phyloP scores from a whole-genome alignment of 2,113 vertebrate species.

The Mugil cephalus region DNA sequence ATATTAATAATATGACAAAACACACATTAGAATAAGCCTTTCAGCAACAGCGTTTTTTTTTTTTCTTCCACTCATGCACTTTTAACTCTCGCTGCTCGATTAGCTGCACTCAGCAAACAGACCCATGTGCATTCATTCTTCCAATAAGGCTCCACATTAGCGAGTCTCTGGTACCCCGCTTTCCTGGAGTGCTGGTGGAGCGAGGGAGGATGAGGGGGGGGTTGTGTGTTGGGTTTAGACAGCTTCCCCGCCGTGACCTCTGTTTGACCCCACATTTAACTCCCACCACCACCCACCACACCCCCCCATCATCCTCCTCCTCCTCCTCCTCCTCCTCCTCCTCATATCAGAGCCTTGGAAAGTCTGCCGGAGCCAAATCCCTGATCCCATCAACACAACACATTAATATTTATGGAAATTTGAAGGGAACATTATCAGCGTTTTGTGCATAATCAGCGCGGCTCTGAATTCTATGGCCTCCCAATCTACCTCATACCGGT shows the following conservation, averaged over 20 bases:
- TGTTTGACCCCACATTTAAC: slow-evolving; percentile 74
- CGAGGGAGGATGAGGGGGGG: neutral
- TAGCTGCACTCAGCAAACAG: slow-evolving; percentile 52
- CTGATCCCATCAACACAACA: slow-evolving; percentile 59
- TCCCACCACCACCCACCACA: no score
- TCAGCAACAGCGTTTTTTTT: neutral
- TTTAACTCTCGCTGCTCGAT: slow-evolving; percentile 48
- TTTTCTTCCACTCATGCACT: neutral
- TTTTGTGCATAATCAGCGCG: slow-evolving; percentile 42
- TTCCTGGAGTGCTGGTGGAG: slow-evolving; percentile 54
- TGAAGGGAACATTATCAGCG: slow-evolving; percentile 50
- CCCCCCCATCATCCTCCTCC: no score
- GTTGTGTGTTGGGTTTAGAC: slow-evolving; percentile 41
- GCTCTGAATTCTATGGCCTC: slow-evolving; percentile 1
- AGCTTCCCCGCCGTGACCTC: slow-evolving; percentile 69
- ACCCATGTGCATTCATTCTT: slow-evolving; percentile 57
- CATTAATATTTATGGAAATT: slow-evolving; percentile 78
- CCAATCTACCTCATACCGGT: slow-evolving; percentile 2
- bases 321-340: slow-evolving; percentile 34
- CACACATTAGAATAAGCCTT: slow-evolving; percentile 46
- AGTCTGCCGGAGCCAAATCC: slow-evolving; percentile 36
- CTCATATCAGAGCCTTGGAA: slow-evolving; percentile 26
- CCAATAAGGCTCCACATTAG: slow-evolving; percentile 39
- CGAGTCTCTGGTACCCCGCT: slow-evolving; percentile 35
- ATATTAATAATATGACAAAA: slow-evolving; percentile 59